Conservation (phyloP, 1,140 invertebrate genomes). For the Hylaeus volcanicus region DNA sequence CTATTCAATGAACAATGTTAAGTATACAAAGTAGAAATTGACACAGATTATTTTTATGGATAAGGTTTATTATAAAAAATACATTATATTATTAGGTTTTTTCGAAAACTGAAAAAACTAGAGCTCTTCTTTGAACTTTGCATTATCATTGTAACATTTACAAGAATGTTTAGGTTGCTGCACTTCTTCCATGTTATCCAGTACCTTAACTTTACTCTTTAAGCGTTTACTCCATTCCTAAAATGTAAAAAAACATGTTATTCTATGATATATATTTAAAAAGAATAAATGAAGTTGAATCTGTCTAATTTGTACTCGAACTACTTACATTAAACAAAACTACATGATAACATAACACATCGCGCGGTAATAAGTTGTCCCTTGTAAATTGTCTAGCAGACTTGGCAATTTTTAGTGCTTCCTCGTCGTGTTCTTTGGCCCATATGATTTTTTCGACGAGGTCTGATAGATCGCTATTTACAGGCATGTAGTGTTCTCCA, state of each 20-base stretch:
- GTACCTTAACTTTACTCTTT: slow-evolving; percentile 82
- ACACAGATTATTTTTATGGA: neutral
- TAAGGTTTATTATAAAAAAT: neutral
- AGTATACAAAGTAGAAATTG: neutral
- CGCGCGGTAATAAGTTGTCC: slow-evolving; percentile 89
- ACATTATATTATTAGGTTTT: slow-evolving; percentile 8
- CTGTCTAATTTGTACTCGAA: slow-evolving; percentile 27
- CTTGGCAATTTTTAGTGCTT: slow-evolving; percentile 86
- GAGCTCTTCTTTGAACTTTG: slow-evolving; percentile 78
- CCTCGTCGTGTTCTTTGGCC: slow-evolving; percentile 89
- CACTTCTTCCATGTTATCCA: slow-evolving; percentile 89
- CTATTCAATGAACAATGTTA: slow-evolving; percentile 5
- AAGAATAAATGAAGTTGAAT: slow-evolving; percentile 54
- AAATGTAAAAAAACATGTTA: slow-evolving; percentile 62
- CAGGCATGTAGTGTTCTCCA: slow-evolving; percentile 91
- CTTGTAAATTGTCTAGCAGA: slow-evolving; percentile 88
- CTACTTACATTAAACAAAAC: slow-evolving; percentile 86
- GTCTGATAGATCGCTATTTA: slow-evolving; percentile 90
- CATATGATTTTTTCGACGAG: slow-evolving; percentile 90
- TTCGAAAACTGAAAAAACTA: slow-evolving; percentile 54
- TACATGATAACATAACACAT: slow-evolving; percentile 95
- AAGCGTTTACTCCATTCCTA: slow-evolving; percentile 89
- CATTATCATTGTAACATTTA: slow-evolving; percentile 79
- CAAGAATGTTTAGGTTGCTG: slow-evolving; percentile 82
- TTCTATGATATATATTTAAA: slow-evolving; percentile 43